Base-by-base conservation (phyloP, 35 echinoderm and acorn worm genomes). In the Ophioderma brevispina region DNA sequence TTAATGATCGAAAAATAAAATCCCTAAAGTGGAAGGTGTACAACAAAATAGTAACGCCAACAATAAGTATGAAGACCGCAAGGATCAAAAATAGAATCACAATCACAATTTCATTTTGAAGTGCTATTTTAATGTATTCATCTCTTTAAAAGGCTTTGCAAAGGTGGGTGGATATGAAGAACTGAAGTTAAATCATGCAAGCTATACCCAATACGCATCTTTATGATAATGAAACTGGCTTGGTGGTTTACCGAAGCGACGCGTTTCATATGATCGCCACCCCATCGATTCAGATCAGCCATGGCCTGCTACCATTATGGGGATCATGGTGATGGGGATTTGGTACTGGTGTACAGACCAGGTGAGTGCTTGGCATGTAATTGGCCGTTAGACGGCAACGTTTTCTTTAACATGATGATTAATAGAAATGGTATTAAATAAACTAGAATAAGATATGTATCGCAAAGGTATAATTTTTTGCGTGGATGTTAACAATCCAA, bases 331-430 rank as follows among this genome's bases (percentile, higher is more conserved):
- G 11, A 97, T 97, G 35, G 91, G 91, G 1, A 86, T 89, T 11
- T 97, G 95, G 95, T 93, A 97, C 36, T 97, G 95, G 95, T 97
- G 95, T 75, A 87, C 95, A 6, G 95, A 97, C 34, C 95, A 97
- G 95, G 95, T 97, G 42, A 75, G 23, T n/a, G n/a, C 46, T 42
- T 40, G 41, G 41, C 41, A 46, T 46, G 4, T 46, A 46, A 46
- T 17, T n/a, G n/a, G n/a, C n/a, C n/a, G n/a, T n/a, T n/a, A n/a
- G n/a, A n/a, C n/a, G n/a, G n/a, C n/a, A n/a, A n/a, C n/a, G n/a
- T n/a, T n/a, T n/a, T n/a, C n/a, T n/a, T n/a, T n/a, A n/a, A n/a
- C n/a, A n/a, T n/a, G n/a, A n/a, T n/a, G n/a, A n/a, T n/a, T n/a
- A n/a, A n/a, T n/a, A n/a, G n/a, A n/a, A n/a, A n/a, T n/a, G n/a